Evolutionary conservation across 2,888 invertebrate species (phyloP).

Genomic region (Xiphydria camelus): DNA sequence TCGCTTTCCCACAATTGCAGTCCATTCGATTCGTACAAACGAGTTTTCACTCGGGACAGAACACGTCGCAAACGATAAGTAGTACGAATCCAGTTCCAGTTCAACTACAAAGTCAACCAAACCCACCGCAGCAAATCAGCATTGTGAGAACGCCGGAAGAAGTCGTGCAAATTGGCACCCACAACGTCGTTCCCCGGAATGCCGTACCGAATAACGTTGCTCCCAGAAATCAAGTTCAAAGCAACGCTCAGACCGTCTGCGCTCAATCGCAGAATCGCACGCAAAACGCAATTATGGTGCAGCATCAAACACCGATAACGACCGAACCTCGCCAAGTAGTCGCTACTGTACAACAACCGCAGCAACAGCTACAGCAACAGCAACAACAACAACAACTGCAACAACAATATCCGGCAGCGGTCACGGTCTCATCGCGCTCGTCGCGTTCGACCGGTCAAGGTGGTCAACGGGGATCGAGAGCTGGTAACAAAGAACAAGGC

Average conservation of each 20-base stretch:
- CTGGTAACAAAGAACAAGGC: conserved; percentile 46
- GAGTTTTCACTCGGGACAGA: conserved; percentile 36
- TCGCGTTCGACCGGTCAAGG: conserved; percentile 43
- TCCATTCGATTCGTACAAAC: conserved; percentile 54
- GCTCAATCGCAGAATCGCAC: conserved; percentile 35
- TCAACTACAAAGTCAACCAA: conserved; percentile 28
- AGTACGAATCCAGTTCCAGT: conserved; percentile 9
- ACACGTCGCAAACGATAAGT: conserved; percentile 9
- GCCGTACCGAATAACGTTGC: conserved; percentile 21
- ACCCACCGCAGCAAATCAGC: conserved; percentile 35
- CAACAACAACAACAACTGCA: conserved; percentile 36
- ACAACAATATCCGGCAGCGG: conserved; percentile 38
- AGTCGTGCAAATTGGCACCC: conserved; percentile 37
- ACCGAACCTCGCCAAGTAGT: not conserved
- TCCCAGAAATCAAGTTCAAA: conserved; percentile 23
- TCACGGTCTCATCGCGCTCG: conserved; percentile 40
- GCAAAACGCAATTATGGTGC: conserved; percentile 46
- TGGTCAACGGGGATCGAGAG: conserved; percentile 43
- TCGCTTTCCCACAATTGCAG: conserved; percentile 51
- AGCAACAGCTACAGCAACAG: conserved; percentile 31
- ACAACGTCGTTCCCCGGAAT: conserved; percentile 21
- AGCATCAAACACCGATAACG: conserved; percentile 39
- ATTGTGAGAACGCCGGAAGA: conserved; percentile 45
- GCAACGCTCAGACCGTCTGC: conserved; percentile 26
- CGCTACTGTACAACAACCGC: conserved; percentile 4